Conservation (phyloP, 1,140 invertebrate species). For the Drosophila subobscura region DNA sequence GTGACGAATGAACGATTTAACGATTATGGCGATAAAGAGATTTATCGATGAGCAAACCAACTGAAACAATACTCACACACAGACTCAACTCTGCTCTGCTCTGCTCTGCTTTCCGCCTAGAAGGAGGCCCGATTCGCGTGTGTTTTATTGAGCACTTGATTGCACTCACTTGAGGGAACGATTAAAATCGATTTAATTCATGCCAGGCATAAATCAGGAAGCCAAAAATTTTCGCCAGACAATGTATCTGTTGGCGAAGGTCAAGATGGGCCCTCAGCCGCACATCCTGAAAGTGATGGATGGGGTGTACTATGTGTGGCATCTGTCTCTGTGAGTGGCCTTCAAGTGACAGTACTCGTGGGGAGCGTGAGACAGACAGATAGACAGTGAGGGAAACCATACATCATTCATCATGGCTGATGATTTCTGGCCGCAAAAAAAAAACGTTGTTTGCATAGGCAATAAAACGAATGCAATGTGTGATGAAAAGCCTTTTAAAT, state of each 20-base stretch:
- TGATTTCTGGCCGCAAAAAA: slow-evolving; percentile 20
- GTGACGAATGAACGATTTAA: slow-evolving; percentile 77
- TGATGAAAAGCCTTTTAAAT: slow-evolving; percentile 56
- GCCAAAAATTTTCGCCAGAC: slow-evolving; percentile 25
- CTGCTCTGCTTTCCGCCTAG: slow-evolving; percentile 15
- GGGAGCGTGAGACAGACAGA: slow-evolving; percentile 16
- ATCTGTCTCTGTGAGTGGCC: slow-evolving; percentile 19
- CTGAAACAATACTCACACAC: slow-evolving; percentile 61
- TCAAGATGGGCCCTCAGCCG: slow-evolving; percentile 32
- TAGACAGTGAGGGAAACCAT: slow-evolving; percentile 41
- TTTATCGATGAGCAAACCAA: slow-evolving; percentile 75
- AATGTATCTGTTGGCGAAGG: slow-evolving; percentile 27
- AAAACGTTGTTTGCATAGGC: slow-evolving; percentile 46
- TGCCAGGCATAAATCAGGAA: slow-evolving; percentile 65
- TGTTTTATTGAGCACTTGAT: slow-evolving; percentile 76
- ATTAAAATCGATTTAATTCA: slow-evolving; percentile 81
- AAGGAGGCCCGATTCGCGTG: slow-evolving; percentile 49
- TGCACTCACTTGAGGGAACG: slow-evolving; percentile 72
- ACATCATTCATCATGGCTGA: slow-evolving; percentile 54
- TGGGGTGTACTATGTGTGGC: slow-evolving; percentile 21
- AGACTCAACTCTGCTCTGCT: slow-evolving; percentile 36
- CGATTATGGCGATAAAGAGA: slow-evolving; percentile 81
- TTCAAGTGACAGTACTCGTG: slow-evolving; percentile 27
- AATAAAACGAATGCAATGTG: slow-evolving; percentile 6
- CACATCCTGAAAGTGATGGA: slow-evolving; percentile 19